These are phyloP conservation scores for Triops longicaudatus DNA, from an alignment of 1,140 invertebrate genomes.

Conservation along the genomic window DNA sequence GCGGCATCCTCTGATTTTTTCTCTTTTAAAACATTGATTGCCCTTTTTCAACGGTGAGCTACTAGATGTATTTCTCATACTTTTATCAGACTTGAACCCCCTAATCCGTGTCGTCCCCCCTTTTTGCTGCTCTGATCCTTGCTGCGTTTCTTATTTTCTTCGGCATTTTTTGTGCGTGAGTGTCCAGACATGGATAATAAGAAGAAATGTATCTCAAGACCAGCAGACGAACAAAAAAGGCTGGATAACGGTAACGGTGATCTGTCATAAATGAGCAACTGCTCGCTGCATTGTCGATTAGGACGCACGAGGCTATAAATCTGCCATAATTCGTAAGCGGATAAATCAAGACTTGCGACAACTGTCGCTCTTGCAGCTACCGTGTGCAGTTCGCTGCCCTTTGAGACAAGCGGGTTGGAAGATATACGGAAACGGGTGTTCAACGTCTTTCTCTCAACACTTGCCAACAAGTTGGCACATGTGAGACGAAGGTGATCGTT, in stretches of 20 bases:
- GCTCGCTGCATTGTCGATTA: slow-evolving; percentile 10
- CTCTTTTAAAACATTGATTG: neutral
- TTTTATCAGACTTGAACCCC: neutral
- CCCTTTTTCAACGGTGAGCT: neutral
- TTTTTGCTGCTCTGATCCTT: neutral
- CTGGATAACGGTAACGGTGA: neutral
- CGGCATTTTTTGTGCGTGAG: no score
- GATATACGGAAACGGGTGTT: neutral
- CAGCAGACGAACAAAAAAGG: neutral
- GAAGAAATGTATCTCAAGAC: neutral
- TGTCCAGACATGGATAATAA: neutral
- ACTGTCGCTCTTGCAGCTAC: neutral
- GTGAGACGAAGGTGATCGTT: no score
- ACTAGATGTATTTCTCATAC: neutral
- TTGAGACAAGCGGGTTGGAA: neutral
- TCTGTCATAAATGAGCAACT: slow-evolving; percentile 15
- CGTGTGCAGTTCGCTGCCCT: neutral
- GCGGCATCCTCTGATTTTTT: neutral
- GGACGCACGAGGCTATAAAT: neutral
- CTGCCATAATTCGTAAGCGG: neutral
- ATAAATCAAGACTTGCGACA: slow-evolving; percentile 8
- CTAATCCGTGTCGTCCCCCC: neutral
- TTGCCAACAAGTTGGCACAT: no score
- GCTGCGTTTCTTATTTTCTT: neutral
- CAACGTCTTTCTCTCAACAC: neutral